These are phyloP conservation scores for Rhagium mordax DNA, from an alignment of 2,888 invertebrate genomes.

Conservation along the genomic window DNA sequence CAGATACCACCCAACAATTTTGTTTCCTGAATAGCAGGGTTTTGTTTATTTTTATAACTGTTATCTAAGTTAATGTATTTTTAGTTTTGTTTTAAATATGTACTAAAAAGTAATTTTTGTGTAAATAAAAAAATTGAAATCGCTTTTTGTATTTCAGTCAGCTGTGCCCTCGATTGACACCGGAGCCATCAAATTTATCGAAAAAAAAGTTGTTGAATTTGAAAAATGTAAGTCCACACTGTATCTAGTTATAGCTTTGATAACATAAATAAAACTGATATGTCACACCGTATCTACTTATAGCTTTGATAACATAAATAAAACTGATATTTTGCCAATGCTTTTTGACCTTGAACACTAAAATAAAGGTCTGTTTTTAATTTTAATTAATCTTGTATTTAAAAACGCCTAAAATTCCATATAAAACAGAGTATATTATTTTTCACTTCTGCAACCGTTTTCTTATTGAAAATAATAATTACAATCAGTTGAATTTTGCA, in stretches of 20 bases:
- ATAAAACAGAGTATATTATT: too few relatives aligned
- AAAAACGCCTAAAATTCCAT: too few relatives aligned
- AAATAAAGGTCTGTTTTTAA: constrained; percentile 11
- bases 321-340: constrained; percentile 22
- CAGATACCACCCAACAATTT: background rate
- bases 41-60: background rate
- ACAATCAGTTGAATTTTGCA: too few relatives aligned
- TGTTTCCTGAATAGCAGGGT: background rate
- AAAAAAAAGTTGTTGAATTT: constrained; percentile 63
- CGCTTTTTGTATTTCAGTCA: background rate
- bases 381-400: background rate
- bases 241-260: background rate
- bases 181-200: constrained; percentile 62
- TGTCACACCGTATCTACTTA: background rate
- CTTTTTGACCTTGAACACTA: constrained; percentile 3
- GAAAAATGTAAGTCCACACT: constrained; percentile 58
- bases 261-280: constrained; percentile 29
- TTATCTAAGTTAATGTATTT: background rate
- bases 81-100: background rate
- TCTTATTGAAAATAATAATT: too few relatives aligned
- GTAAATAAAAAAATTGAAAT: background rate
- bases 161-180: constrained; percentile 54
- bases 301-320: constrained; percentile 21
- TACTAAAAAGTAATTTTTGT: background rate
- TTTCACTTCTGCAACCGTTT: too few relatives aligned